Conservation (phyloP, 1,140 invertebrate species). For the Cherax destructor region DNA sequence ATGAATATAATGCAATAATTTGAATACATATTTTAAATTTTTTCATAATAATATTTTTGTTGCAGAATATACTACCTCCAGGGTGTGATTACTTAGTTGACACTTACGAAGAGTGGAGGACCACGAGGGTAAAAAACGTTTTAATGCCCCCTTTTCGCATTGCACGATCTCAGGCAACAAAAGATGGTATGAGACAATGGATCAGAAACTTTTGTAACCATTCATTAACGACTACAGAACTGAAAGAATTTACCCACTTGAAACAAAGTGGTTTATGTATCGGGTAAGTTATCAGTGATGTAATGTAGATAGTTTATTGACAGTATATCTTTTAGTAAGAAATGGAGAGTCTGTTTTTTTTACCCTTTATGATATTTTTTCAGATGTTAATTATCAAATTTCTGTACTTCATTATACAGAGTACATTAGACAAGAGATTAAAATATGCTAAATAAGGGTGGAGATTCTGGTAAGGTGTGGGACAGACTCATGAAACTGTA, state of each 20-base stretch:
- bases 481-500: no score
- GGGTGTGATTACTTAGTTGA: slow-evolving; percentile 6
- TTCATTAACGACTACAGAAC: slow-evolving; percentile 12
- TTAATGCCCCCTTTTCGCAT: slow-evolving; percentile 8
- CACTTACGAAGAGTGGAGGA: not conserved
- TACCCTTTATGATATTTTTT: no score
- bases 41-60: not conserved
- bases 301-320: not conserved
- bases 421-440: no score
- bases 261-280: slow-evolving; percentile 13
- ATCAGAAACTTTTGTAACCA: not conserved
- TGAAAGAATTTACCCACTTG: slow-evolving; percentile 3
- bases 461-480: no score
- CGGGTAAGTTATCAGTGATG: not conserved
- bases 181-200: not conserved
- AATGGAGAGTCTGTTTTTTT: no score
- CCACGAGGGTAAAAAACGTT: slow-evolving; percentile 2
- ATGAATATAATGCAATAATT: not conserved
- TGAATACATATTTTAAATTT: not conserved
- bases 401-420: no score
- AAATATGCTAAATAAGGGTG: no score
- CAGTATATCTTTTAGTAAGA: no score
- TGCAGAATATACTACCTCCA: not conserved
- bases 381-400: no score
- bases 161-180: not conserved